Evolutionary conservation across 2,888 invertebrate genomes (phyloP).

Genomic region (Notodonta ziczac): DNA sequence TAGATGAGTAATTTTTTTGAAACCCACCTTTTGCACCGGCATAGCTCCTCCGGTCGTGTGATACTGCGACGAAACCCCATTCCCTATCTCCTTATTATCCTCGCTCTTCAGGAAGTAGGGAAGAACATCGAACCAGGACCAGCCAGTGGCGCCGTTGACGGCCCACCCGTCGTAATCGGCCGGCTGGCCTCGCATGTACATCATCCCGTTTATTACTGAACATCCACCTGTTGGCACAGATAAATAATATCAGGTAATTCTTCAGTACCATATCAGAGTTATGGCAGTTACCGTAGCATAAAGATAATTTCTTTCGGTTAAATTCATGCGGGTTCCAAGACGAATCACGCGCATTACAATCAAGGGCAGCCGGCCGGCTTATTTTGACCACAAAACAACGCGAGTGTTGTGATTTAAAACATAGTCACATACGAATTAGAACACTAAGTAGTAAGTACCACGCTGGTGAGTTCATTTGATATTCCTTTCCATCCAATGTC

Average conservation of each 20-base stretch:
- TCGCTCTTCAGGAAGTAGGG: constrained; percentile 89
- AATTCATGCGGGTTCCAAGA: no score
- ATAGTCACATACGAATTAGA: no score
- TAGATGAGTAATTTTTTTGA: no score
- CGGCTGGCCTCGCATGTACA: constrained; percentile 91
- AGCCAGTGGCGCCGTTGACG: constrained; percentile 88
- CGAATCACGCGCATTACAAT: no score
- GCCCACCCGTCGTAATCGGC: constrained; percentile 92
- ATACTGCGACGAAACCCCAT: constrained; percentile 83
- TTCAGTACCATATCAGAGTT: background rate
- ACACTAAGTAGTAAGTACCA: no score
- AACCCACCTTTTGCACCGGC: constrained; percentile 79
- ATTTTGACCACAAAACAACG: no score
- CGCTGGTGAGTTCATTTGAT: no score
- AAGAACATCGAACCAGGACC: constrained; percentile 91
- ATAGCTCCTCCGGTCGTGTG: constrained; percentile 86
- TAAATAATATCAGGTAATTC: background rate
- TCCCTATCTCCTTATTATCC: constrained; percentile 86
- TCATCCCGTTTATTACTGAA: constrained; percentile 92
- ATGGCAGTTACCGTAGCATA: no score
- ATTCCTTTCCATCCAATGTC: no score
- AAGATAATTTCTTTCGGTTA: no score
- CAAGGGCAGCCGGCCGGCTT: no score
- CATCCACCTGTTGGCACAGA: constrained; percentile 84
- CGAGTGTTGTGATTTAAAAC: no score